Percentiles rank a stretch among this genome's conserved stretches.
phyloP scores from a whole-genome alignment of 2,797 vertebrate species.

The Lemur catta region DNA sequence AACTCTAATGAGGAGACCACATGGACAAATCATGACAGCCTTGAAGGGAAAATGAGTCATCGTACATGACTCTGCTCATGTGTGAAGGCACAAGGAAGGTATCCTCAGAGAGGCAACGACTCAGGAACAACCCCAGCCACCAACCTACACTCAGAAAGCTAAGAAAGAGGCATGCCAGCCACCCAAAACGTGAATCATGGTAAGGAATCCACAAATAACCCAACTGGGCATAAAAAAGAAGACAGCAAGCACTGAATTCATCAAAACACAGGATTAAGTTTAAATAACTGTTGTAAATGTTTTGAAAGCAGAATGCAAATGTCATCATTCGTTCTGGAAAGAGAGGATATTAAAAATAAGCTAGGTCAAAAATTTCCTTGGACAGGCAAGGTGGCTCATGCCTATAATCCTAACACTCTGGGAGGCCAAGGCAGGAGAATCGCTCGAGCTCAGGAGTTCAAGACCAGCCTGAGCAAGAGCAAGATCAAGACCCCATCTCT shows the following conservation, averaged over 20 bases:
- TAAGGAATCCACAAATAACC: background rate
- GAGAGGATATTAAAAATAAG: background rate
- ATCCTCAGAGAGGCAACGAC: background rate
- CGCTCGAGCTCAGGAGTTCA: too few species aligned
- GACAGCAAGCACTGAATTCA: background rate
- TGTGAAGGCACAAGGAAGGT: background rate
- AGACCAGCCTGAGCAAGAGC: too few species aligned
- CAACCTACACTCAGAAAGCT: background rate
- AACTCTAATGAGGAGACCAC: background rate
- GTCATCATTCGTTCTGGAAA: background rate
- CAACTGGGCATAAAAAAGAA: background rate
- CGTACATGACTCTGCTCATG: fast-evolving
- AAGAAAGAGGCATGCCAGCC: background rate
- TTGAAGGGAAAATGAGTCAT: background rate
- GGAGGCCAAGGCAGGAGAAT: background rate
- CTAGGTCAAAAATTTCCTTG: background rate
- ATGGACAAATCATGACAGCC: background rate
- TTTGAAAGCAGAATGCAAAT: conserved; percentile 30
- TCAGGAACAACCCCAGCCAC: background rate
- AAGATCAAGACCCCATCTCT: too few species aligned
- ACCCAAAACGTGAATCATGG: fast-evolving
- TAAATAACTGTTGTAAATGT: background rate
- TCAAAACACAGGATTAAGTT: background rate
- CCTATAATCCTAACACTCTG: too few species aligned
- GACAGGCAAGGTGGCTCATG: fast-evolving